Evolutionary conservation across 1,140 invertebrate species (phyloP).

Genomic region (Cyrtorhinus lividipennis): DNA sequence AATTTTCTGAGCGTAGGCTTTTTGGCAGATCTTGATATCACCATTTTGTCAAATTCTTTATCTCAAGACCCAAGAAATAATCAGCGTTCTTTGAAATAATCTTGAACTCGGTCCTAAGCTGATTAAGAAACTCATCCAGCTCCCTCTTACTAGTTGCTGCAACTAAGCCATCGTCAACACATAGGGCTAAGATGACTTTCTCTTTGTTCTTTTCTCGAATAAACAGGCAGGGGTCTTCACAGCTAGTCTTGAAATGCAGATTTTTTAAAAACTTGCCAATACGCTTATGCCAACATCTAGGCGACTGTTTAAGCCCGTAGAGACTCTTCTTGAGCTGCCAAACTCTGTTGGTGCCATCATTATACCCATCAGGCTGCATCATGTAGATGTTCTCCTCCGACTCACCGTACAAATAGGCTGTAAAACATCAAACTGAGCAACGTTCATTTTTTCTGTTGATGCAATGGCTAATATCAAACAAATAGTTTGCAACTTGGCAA

Average conservation of each 20-base stretch:
- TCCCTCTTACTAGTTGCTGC: no score
- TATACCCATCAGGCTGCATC: not conserved
- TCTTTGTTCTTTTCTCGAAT: not conserved
- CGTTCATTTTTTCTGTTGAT: not conserved
- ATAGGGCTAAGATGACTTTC: not conserved
- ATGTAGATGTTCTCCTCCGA: not conserved
- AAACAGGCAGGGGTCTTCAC: not conserved
- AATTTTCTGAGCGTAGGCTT: slow-evolving; percentile 28
- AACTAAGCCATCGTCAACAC: slow-evolving; percentile 2
- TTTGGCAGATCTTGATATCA: slow-evolving; percentile 27
- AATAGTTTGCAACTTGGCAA: not conserved
- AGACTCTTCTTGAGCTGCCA: not conserved
- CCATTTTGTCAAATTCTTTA: slow-evolving; percentile 7
- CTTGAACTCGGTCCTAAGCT: not conserved
- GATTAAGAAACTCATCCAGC: no score
- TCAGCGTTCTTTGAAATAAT: not conserved
- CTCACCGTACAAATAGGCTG: not conserved
- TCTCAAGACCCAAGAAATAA: not conserved
- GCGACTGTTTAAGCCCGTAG: not conserved
- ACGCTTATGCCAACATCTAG: not conserved
- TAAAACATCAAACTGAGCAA: not conserved
- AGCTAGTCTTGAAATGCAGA: not conserved
- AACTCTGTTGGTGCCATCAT: not conserved
- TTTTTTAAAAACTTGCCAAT: not conserved
- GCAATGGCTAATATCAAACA: no score